Base-by-base conservation (phyloP, 2,113 vertebrate genomes). In the Dascyllus trimaculatus region DNA sequence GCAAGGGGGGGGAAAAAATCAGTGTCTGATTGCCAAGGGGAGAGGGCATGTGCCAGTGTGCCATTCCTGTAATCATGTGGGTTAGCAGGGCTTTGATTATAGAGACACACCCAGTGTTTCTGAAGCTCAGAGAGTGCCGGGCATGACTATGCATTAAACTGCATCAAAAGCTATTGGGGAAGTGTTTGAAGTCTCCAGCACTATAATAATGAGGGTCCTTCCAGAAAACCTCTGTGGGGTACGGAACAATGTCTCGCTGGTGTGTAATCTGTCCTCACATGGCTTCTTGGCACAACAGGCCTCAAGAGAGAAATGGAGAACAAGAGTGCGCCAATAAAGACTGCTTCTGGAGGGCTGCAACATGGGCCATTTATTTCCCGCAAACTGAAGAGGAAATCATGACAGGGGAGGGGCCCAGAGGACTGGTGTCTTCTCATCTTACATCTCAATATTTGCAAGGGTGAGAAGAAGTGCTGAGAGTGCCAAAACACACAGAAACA, bases 1-100 rank as follows among this genome's bases (percentile, higher is more conserved):
- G 56, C 11, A 48, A 17, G 17, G n/a, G 0, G 13, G 17, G 7
- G 4, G 65, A 35, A 71, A 19, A 51, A 49, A 60, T 24, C 57
- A 60, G 57, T n/a, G 63, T 68, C 62, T 75, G 52, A 80, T 82
- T 85, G 85, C 85, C 65, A 84, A 68, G 81, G 82, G 72, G 82
- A 82, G 89, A 71, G 76, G 87, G 83, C 82, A 80, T 84, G 71
- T 82, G 84, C 77, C 82, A 86, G 71, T 80, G 83, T 88, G 83
- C 81, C 76, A 80, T 84, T 88, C 88, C 89, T 91, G 85, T 91
- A 92, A 93, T 91, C 87, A 84, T 90, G 90, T 88, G 85, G 88
- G 87, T 84, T 91, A 81, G 80, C 70, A 85, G 74, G 85, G 79
- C 72, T 88, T 89, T 90, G 66, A 90, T 91, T 85, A 86, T 80